These are phyloP conservation scores for Novumbra hubbsi DNA, from an alignment of 2,797 vertebrate species.

Conservation along the genomic window DNA sequence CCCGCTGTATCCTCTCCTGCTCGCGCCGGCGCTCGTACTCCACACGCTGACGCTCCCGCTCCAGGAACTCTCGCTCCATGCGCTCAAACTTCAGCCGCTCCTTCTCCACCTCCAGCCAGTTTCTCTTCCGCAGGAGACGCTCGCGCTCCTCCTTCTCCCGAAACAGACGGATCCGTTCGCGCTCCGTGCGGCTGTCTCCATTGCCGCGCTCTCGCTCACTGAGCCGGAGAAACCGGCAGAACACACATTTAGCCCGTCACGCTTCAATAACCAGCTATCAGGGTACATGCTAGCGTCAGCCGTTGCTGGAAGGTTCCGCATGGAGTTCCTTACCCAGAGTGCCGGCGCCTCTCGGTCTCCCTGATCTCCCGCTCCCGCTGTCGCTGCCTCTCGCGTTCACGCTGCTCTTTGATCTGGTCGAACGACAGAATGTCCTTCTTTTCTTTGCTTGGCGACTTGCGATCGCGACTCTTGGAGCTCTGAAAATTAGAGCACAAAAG, in stretches of 20 bases:
- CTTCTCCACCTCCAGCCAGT: constrained; percentile 86
- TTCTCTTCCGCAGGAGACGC: constrained; percentile 82
- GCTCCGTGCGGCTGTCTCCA: constrained; percentile 75
- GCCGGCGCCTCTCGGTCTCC: constrained; percentile 88
- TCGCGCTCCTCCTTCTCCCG: constrained; percentile 87
- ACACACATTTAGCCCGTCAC: neutral
- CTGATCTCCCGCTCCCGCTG: constrained; percentile 91
- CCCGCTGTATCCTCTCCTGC: constrained; percentile 91
- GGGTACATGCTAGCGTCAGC: neutral
- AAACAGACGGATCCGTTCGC: constrained; percentile 85
- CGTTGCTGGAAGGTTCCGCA: neutral
- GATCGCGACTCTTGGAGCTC: constrained; percentile 91
- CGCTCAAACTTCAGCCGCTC: constrained; percentile 89
- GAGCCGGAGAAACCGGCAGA: neutral
- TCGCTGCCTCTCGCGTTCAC: constrained; percentile 90
- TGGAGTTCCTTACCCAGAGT: constrained; percentile 59
- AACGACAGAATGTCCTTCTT: constrained; percentile 94
- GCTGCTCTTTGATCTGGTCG: constrained; percentile 97
- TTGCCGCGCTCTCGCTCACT: constrained; percentile 48
- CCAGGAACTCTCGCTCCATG: constrained; percentile 88
- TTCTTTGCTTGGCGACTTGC: constrained; percentile 88
- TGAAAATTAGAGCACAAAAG: constrained; percentile 44
- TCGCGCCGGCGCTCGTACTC: constrained; percentile 89
- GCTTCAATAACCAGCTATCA: neutral
- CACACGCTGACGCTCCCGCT: constrained; percentile 88